Percentiles rank a stretch among this genome's conserved stretches.
Evolutionary conservation across 2,797 vertebrate genomes (phyloP).

Genomic region (Echiichthys vipera): DNA sequence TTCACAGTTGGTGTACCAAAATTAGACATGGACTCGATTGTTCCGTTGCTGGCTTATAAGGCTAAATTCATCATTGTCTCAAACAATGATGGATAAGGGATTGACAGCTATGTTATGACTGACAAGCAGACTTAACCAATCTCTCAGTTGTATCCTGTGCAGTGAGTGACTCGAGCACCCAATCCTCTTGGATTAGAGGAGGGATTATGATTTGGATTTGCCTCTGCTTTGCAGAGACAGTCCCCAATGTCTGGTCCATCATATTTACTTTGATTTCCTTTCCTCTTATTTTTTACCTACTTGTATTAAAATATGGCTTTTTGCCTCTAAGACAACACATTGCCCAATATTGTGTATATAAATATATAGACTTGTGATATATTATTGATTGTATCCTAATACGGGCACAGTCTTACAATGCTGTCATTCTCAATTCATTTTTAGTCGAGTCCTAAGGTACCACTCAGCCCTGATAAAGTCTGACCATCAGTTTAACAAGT

Average conservation of each 20-base stretch:
- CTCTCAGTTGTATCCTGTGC: constrained; percentile 66
- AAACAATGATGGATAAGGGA: constrained; percentile 71
- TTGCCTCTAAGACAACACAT: background rate
- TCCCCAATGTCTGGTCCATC: constrained; percentile 62
- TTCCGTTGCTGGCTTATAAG: constrained; percentile 12
- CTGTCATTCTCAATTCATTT: background rate
- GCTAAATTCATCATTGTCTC: constrained; percentile 61
- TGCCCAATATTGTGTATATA: background rate
- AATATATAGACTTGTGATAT: background rate
- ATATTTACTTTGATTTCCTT: constrained; percentile 33
- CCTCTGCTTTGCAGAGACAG: constrained; percentile 66
- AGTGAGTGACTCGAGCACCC: constrained; percentile 74
- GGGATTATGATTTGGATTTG: constrained; percentile 83
- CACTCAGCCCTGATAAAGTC: constrained; percentile 20
- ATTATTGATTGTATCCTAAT: background rate
- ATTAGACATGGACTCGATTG: background rate
- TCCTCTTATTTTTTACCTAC: constrained; percentile 2
- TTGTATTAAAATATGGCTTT: background rate
- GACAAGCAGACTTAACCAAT: constrained; percentile 82
- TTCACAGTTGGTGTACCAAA: background rate
- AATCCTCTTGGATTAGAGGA: constrained; percentile 84
- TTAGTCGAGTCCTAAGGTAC: constrained; percentile 31
- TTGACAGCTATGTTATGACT: constrained; percentile 81
- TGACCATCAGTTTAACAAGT: constrained; percentile 33
- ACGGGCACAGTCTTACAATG: background rate